Percentiles rank a stretch among this genome's conserved stretches.
These are phyloP conservation scores for Liasis olivaceus DNA, from an alignment of 2,797 vertebrate species.

Conservation along the genomic window DNA sequence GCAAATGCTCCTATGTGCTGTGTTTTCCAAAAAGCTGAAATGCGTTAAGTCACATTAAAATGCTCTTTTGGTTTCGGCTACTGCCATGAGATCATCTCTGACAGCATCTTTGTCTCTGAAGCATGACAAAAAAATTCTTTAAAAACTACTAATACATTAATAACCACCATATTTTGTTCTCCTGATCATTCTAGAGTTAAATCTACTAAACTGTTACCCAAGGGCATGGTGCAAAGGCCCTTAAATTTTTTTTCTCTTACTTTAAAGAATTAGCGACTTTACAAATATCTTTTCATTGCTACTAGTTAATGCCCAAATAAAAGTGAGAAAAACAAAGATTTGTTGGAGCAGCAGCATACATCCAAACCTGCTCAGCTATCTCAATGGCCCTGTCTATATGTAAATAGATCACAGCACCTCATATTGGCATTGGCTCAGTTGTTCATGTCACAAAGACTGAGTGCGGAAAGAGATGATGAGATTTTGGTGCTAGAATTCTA, in stretches of 20 bases:
- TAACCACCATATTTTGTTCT: background rate
- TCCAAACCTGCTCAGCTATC: background rate
- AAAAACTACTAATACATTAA: background rate
- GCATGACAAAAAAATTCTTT: conserved; percentile 8
- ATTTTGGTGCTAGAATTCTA: background rate
- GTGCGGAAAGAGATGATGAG: background rate
- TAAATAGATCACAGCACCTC: background rate
- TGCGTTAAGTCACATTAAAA: conserved; percentile 36
- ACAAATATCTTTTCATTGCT: background rate
- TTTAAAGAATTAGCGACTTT: background rate
- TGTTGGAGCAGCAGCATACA: background rate
- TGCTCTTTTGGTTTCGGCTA: conserved; percentile 61
- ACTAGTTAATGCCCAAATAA: background rate
- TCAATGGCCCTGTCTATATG: background rate
- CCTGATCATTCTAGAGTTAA: background rate
- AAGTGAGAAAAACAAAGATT: background rate
- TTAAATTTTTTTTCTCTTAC: background rate
- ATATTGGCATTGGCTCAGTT: background rate
- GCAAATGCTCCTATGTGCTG: conserved; percentile 5
- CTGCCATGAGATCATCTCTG: conserved; percentile 66
- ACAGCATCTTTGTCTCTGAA: conserved; percentile 46
- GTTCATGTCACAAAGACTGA: background rate
- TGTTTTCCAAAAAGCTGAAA: conserved; percentile 64
- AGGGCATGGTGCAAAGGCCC: background rate
- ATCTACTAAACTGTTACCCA: background rate